These are phyloP conservation scores for Tuta absoluta DNA, from an alignment of 2,888 invertebrate genomes.

Conservation along the genomic window DNA sequence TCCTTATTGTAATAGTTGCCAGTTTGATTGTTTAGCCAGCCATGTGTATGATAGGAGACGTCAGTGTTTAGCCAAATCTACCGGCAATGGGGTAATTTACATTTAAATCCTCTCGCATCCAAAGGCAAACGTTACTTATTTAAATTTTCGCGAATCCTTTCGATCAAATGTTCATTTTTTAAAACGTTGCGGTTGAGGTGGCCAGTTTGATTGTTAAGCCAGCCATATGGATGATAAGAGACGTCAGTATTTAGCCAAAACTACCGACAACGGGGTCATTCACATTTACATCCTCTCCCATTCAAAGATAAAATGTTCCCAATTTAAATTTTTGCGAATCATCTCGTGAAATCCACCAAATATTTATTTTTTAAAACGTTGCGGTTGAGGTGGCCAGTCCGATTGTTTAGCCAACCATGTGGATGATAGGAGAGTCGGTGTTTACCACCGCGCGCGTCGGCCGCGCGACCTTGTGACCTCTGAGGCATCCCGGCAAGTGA, in stretches of 20 bases:
- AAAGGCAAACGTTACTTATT: not conserved
- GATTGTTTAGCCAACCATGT: not conserved
- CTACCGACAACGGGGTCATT: too few species aligned
- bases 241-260: too few species aligned
- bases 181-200: not conserved
- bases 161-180: too few species aligned
- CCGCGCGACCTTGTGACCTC: slow-evolving; percentile 72
- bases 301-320: not conserved
- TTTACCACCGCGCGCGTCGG: not conserved
- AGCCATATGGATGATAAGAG: not conserved
- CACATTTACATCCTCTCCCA: too few species aligned
- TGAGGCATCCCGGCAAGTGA: slow-evolving; percentile 56
- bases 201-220: not conserved
- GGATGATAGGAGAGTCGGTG: not conserved
- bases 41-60: not conserved
- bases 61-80: not conserved
- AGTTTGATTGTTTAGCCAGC: not conserved
- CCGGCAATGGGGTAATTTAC: too few species aligned
- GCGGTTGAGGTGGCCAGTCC: not conserved
- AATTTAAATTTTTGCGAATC: not conserved
- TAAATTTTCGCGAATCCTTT: not conserved
- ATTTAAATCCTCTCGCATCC: too few species aligned
- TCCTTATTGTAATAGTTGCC: not conserved
- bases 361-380: not conserved
- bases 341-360: not conserved